phyloP scores from a whole-genome alignment of 2,113 vertebrate genomes.

The Alectura lathami region DNA sequence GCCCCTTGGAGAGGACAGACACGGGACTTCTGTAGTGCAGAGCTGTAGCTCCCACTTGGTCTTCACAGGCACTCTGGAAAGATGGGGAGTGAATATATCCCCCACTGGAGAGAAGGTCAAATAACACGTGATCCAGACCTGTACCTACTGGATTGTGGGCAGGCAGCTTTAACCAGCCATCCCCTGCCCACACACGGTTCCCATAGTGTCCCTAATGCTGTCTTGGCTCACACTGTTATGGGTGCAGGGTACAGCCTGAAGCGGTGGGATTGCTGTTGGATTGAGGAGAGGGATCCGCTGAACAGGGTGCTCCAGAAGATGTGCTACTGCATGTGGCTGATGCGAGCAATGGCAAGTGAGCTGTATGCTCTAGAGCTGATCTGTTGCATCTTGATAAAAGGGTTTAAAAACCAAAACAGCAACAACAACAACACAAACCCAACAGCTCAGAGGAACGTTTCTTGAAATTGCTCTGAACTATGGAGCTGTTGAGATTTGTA shows the following conservation, averaged over 20 bases:
- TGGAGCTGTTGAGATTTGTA: conserved; percentile 2
- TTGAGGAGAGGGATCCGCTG: background rate
- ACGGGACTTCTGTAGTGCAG: background rate
- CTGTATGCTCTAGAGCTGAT: background rate
- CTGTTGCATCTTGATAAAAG: background rate
- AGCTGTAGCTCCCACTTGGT: background rate
- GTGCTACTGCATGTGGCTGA: background rate
- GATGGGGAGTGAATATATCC: background rate
- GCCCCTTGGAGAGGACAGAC: background rate
- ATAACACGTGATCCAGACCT: background rate
- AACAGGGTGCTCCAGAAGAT: background rate
- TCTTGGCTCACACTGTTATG: background rate
- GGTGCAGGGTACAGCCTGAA: background rate
- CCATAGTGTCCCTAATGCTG: background rate
- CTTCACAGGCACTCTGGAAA: background rate
- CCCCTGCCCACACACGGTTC: background rate
- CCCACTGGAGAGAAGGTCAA: background rate
- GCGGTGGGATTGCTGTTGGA: background rate
- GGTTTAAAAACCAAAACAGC: background rate
- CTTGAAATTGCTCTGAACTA: conserved; percentile 8
- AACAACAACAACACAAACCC: background rate
- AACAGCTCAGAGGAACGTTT: background rate
- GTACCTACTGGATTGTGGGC: rapidly evolving
- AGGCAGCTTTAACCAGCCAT: background rate
- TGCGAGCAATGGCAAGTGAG: background rate